These are phyloP conservation scores for Acrobasis repandana DNA, from an alignment of 2,888 invertebrate genomes.

Conservation along the genomic window DNA sequence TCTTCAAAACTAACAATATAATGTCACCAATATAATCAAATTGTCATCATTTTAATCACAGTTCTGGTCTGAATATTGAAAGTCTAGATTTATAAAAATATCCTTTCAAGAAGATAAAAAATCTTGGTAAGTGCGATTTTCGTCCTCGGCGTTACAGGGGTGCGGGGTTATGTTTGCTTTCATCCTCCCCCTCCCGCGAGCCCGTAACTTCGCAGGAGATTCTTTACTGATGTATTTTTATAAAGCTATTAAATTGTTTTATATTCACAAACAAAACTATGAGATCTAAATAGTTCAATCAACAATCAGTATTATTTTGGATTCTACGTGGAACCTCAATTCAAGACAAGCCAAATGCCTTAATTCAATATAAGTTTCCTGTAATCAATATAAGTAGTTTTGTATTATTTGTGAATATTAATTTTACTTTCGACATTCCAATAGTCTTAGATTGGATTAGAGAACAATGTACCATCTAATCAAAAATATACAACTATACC, in stretches of 20 bases:
- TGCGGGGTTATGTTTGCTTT: neutral
- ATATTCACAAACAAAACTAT: neutral
- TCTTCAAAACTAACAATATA: slow-evolving; percentile 28
- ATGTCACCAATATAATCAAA: slow-evolving; percentile 3
- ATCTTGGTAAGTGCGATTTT: neutral
- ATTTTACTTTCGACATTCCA: too few relatives aligned
- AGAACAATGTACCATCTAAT: neutral
- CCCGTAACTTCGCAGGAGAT: neutral
- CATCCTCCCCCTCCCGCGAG: neutral
- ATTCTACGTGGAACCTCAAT: too few relatives aligned
- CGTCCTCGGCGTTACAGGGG: neutral
- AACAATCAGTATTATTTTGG: neutral
- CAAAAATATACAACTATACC: neutral
- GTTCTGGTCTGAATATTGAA: neutral
- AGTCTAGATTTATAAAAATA: neutral
- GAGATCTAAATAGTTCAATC: neutral
- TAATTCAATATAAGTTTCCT: too few relatives aligned
- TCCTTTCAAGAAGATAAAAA: neutral
- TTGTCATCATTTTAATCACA: neutral
- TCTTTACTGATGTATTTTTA: neutral
- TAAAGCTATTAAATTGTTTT: neutral
- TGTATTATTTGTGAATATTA: too few relatives aligned
- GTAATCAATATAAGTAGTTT: too few relatives aligned
- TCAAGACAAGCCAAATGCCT: too few relatives aligned
- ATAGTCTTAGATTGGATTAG: too few relatives aligned